A percentile compares a stretch with the other conserved stretches of the same genome.
These are phyloP conservation scores for Paramormyrops kingsleyae DNA, from an alignment of 2,113 vertebrate species.

Conservation along the genomic window DNA sequence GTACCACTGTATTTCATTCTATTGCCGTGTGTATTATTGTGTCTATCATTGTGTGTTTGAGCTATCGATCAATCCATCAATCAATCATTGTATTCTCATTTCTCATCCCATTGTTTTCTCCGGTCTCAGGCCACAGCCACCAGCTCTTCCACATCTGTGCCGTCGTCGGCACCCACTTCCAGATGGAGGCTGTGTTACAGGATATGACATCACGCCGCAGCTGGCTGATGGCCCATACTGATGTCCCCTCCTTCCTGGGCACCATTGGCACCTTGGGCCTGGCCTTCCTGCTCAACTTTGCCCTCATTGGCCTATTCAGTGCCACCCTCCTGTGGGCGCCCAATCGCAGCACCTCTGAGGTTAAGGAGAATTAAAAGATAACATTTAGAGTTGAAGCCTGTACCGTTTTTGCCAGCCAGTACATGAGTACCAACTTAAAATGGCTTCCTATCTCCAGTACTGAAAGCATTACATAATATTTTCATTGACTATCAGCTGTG, in stretches of 20 bases:
- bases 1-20: neutral
- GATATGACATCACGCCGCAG: conserved; percentile 58
- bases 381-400: neutral
- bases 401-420: neutral
- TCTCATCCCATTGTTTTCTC: neutral
- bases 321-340: conserved; percentile 46
- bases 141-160: conserved; percentile 81
- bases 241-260: conserved; percentile 46
- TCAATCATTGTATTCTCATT: neutral
- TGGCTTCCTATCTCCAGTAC: neutral
- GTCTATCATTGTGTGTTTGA: neutral
- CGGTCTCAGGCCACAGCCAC: conserved; percentile 72
- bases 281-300: conserved; percentile 59
- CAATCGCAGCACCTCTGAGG: neutral
- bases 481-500: neutral
- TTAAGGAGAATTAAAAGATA: conserved; percentile 45
- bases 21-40: too few species aligned
- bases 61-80: neutral
- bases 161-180: conserved; percentile 78
- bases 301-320: conserved; percentile 64
- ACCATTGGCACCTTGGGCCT: conserved; percentile 54
- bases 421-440: neutral
- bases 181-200: conserved; percentile 68
- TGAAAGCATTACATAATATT: neutral
- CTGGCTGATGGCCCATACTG: conserved; percentile 55